Conservation (phyloP, 92 coral and sea anemone species). For the Palythoa caribaeorum region DNA sequence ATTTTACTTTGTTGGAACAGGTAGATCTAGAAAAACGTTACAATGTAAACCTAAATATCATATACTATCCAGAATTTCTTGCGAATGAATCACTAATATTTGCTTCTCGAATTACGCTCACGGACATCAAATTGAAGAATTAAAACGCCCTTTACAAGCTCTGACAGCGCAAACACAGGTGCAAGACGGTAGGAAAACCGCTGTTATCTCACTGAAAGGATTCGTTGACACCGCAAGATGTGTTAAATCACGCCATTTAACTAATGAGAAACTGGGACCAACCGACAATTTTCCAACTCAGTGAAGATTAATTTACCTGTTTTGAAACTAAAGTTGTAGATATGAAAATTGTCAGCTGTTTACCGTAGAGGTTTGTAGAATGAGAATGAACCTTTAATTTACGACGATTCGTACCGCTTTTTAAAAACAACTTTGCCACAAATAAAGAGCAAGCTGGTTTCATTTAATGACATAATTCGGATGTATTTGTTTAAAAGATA, state of each 20-base stretch:
- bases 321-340: slow-evolving; percentile 4
- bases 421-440: neutral
- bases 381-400: neutral
- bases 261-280: neutral
- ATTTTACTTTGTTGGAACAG: slow-evolving; percentile 23
- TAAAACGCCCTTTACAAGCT: neutral
- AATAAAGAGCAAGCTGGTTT: neutral
- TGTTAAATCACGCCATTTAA: neutral
- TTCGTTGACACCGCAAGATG: neutral
- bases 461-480: no score
- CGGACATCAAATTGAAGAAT: neutral
- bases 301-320: neutral
- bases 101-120: slow-evolving; percentile 27
- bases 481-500: neutral
- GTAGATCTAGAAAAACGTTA: neutral
- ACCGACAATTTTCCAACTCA: neutral
- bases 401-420: neutral
- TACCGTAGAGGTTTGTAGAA: neutral
- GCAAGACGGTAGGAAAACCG: neutral
- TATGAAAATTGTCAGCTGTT: slow-evolving; percentile 4
- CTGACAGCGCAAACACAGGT: slow-evolving; percentile 25
- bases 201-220: slow-evolving; percentile 2
- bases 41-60: slow-evolving; percentile 11
- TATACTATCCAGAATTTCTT: neutral
- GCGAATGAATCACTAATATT: slow-evolving; percentile 6